phyloP scores from a whole-genome alignment of 2,113 vertebrate species.

The Delphinus delphis region DNA sequence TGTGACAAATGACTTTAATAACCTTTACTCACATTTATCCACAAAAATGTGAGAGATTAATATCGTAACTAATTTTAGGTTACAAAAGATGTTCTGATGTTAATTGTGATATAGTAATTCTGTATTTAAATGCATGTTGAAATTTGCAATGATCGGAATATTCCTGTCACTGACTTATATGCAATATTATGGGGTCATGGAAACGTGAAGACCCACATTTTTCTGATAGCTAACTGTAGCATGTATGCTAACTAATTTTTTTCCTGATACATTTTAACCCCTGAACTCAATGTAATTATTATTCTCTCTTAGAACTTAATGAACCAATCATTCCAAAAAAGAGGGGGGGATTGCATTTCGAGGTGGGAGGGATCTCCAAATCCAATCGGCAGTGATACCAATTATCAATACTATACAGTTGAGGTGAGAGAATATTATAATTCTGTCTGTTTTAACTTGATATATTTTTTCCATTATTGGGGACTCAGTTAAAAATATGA shows the following conservation, averaged over 20 bases:
- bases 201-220: background rate
- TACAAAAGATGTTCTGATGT: background rate
- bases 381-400: slow-evolving; percentile 52
- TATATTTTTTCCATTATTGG: slow-evolving; percentile 27
- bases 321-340: slow-evolving; percentile 65
- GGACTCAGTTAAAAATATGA: background rate
- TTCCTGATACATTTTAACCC: slow-evolving; percentile 27
- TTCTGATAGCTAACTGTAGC: slow-evolving; percentile 2
- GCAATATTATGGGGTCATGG: background rate
- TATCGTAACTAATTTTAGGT: background rate
- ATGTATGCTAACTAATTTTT: slow-evolving; percentile 24
- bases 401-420: slow-evolving; percentile 48
- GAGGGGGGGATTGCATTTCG: slow-evolving; percentile 48
- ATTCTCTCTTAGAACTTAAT: slow-evolving; percentile 70
- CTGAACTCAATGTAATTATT: slow-evolving; percentile 51
- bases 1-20: slow-evolving; percentile 6
- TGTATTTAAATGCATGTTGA: slow-evolving; percentile 23
- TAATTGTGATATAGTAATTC: slow-evolving; percentile 6
- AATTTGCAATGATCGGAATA: slow-evolving; percentile 16
- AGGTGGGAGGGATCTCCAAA: slow-evolving; percentile 47
- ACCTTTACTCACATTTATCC: background rate
- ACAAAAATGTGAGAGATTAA: background rate
- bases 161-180: background rate
- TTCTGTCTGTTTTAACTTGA: slow-evolving; percentile 54
- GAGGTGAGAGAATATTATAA: slow-evolving; percentile 40